Conservation (phyloP, 2,797 vertebrate species). For the Crax fasciolata region DNA sequence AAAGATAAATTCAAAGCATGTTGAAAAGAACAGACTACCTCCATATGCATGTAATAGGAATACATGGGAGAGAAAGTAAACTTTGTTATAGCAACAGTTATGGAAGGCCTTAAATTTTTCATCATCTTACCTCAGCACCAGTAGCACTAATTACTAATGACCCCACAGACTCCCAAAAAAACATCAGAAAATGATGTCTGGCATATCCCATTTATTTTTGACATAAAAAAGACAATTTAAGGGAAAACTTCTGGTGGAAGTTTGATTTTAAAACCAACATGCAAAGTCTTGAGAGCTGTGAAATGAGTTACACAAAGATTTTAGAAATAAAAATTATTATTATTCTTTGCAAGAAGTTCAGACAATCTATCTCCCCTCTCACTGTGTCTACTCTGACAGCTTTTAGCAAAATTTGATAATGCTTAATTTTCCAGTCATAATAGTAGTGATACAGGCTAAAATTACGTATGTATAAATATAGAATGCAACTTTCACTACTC, state of each 20-base stretch:
- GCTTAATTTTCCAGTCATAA: not conserved
- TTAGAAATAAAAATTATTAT: not conserved
- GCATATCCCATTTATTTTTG: not conserved
- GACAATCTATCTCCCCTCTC: not conserved
- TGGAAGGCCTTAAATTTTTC: not conserved
- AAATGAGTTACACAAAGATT: not conserved
- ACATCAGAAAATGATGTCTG: not conserved
- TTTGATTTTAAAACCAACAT: not conserved
- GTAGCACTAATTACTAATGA: not conserved
- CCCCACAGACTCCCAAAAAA: not conserved
- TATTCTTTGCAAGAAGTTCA: not conserved
- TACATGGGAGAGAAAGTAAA: not conserved
- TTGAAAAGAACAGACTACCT: not conserved
- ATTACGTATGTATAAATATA: not conserved
- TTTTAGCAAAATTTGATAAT: not conserved
- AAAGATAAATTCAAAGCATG: not conserved
- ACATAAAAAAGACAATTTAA: not conserved
- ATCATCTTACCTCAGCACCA: not conserved
- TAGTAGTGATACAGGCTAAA: not conserved
- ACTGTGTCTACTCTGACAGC: not conserved
- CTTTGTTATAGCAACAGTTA: not conserved
- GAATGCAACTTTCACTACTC: not conserved
- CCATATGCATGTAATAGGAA: not conserved
- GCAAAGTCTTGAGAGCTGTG: not conserved
- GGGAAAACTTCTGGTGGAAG: not conserved